Percentiles rank a stretch among this genome's conserved stretches.
Evolutionary conservation across 2,113 vertebrate genomes (phyloP).

Genomic region (Pelobates fuscus): DNA sequence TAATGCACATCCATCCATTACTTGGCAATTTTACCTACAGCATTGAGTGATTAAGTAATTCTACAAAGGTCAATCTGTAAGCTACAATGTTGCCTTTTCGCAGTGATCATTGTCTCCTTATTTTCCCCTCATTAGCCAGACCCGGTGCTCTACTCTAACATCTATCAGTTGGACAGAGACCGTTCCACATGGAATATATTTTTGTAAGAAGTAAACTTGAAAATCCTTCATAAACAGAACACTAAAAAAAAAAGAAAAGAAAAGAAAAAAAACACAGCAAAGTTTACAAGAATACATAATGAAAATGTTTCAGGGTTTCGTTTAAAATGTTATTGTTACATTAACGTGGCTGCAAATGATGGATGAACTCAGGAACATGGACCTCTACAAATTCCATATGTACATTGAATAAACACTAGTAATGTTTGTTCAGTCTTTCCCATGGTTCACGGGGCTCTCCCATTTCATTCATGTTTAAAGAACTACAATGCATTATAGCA

Average conservation of each 20-base stretch:
- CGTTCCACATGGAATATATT: slow-evolving; percentile 12
- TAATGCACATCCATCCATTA: too few species aligned
- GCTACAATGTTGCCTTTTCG: neutral
- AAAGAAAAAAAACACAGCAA: slow-evolving; percentile 3
- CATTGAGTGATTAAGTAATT: too few species aligned
- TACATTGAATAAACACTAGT: slow-evolving; percentile 19
- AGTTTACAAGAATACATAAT: slow-evolving; percentile 33
- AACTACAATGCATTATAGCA: slow-evolving; percentile 16
- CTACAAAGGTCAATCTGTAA: too few species aligned
- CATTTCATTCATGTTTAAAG: slow-evolving; percentile 25
- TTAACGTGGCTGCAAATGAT: slow-evolving; percentile 26
- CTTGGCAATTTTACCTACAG: too few species aligned
- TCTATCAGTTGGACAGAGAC: slow-evolving; percentile 20
- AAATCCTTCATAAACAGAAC: slow-evolving; percentile 2
- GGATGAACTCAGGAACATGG: slow-evolving; percentile 21
- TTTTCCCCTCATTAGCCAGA: neutral
- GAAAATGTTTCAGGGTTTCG: slow-evolving; percentile 18
- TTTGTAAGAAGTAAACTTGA: neutral
- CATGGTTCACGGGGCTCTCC: slow-evolving; percentile 19
- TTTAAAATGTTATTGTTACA: slow-evolving; percentile 32
- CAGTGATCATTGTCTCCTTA: neutral
- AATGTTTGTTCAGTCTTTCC: slow-evolving; percentile 34
- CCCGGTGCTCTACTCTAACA: neutral
- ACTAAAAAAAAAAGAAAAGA: too few species aligned
- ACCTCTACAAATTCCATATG: slow-evolving; percentile 3